These are phyloP conservation scores for Littorina saxatilis DNA, from an alignment of 1,140 invertebrate genomes.

Conservation along the genomic window DNA sequence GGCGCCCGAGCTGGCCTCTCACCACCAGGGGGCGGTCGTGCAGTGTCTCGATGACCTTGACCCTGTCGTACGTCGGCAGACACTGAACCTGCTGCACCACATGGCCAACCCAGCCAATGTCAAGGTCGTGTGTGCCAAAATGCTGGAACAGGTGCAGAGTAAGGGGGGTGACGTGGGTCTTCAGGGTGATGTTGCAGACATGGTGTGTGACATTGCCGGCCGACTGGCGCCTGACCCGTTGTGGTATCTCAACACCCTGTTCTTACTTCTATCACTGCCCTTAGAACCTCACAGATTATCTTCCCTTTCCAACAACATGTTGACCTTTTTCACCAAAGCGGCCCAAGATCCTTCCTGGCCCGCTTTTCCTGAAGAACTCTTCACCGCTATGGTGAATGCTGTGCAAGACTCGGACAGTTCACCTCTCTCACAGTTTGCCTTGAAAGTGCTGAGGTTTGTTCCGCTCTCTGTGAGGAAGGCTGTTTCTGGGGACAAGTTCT, in stretches of 20 bases:
- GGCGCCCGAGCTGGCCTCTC: constrained; percentile 41
- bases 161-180: neutral
- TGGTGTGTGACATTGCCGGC: constrained; percentile 11
- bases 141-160: constrained; percentile 59
- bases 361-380: neutral
- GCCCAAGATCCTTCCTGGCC: neutral
- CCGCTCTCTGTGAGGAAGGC: neutral
- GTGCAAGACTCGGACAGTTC: neutral
- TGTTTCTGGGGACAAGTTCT: neutral
- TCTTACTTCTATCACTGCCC: neutral
- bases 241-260: constrained; percentile 24
- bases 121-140: constrained; percentile 61
- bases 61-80: constrained; percentile 58
- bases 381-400: constrained; percentile 8
- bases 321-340: neutral
- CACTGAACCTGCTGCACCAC: constrained; percentile 62
- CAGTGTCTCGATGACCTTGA: constrained; percentile 67
- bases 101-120: constrained; percentile 67
- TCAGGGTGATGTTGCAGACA: neutral
- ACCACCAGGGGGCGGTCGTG: constrained; percentile 64
- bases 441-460: constrained; percentile 16
- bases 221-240: constrained; percentile 1
- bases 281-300: neutral
- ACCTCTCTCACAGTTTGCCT: neutral
- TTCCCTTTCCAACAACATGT: neutral